Percentiles rank a stretch among this genome's conserved stretches.
These are phyloP conservation scores for Diploscapter pachys DNA, from an alignment of 1,140 invertebrate species.

Conservation along the genomic window DNA sequence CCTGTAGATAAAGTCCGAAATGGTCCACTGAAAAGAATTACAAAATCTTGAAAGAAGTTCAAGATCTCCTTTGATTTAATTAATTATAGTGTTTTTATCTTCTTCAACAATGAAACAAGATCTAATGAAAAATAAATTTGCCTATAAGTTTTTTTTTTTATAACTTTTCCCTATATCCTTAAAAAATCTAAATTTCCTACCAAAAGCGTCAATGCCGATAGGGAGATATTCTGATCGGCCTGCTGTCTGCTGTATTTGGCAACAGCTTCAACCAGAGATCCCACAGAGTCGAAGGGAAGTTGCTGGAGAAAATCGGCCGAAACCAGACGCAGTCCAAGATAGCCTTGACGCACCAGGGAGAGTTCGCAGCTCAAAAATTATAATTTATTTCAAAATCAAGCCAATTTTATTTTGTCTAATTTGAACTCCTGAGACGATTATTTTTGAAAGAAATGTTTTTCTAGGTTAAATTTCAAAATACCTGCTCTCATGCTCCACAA, in stretches of 20 bases:
- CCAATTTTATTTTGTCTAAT: no score
- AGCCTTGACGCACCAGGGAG: slow-evolving; percentile 82
- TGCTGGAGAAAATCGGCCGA: slow-evolving; percentile 79
- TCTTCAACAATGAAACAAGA: no score
- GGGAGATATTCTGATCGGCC: slow-evolving; percentile 92
- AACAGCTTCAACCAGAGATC: slow-evolving; percentile 85
- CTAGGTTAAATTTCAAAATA: slow-evolving; percentile 20
- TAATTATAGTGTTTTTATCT: no score
- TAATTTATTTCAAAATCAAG: neutral
- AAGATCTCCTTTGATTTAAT: no score
- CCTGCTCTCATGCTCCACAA: slow-evolving; percentile 65
- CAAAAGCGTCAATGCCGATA: slow-evolving; percentile 94
- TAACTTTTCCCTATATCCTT: no score
- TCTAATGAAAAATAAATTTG: no score
- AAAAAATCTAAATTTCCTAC: slow-evolving; percentile 63
- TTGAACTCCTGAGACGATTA: no score
- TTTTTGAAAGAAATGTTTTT: no score
- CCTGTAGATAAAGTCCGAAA: slow-evolving; percentile 52
- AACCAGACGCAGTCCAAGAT: slow-evolving; percentile 90
- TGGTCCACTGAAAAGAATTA: slow-evolving; percentile 52
- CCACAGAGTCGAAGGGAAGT: slow-evolving; percentile 70
- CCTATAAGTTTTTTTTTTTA: no score
- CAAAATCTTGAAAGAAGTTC: no score
- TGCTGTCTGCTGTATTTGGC: slow-evolving; percentile 93
- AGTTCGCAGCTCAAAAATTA: slow-evolving; percentile 66